phyloP scores from a whole-genome alignment of 2,888 invertebrate species.

The Lithophane leautieri region DNA sequence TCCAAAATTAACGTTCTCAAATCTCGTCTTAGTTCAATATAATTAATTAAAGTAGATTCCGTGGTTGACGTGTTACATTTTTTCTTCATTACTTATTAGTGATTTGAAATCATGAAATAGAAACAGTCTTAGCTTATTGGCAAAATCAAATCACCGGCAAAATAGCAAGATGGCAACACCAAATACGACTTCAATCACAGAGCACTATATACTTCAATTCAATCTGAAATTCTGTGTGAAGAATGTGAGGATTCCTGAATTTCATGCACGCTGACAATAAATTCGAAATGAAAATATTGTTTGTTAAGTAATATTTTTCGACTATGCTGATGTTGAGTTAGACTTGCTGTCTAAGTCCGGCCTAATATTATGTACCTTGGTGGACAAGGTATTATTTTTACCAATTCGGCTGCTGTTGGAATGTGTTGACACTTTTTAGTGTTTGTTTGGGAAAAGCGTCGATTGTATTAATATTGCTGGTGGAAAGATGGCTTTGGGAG shows the following conservation, averaged over 20 bases:
- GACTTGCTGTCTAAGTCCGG: conserved; percentile 1
- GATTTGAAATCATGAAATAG: too few species aligned
- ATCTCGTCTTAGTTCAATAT: too few species aligned
- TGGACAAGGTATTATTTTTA: conserved; percentile 32
- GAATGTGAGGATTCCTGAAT: conserved; percentile 16
- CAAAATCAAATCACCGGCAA: too few species aligned
- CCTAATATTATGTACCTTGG: conserved; percentile 59
- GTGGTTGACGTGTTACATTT: too few species aligned
- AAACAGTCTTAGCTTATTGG: too few species aligned
- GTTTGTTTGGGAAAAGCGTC: conserved; percentile 68
- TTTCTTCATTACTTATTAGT: too few species aligned
- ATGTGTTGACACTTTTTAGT: conserved; percentile 69
- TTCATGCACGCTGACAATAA: conserved; percentile 29
- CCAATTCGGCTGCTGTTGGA: conserved; percentile 36
- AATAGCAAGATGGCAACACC: neutral
- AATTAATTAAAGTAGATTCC: too few species aligned
- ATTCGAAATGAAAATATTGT: conserved; percentile 9
- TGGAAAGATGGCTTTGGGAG: conserved; percentile 83
- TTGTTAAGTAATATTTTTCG: neutral
- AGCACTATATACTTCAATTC: too few species aligned
- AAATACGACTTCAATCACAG: conserved; percentile 7
- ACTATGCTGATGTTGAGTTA: conserved; percentile 1
- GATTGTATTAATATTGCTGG: conserved; percentile 45
- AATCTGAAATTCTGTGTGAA: neutral
- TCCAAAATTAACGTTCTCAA: too few species aligned